Base-by-base conservation (phyloP, 2,888 invertebrate species). In the Ptychoptera albimana region DNA sequence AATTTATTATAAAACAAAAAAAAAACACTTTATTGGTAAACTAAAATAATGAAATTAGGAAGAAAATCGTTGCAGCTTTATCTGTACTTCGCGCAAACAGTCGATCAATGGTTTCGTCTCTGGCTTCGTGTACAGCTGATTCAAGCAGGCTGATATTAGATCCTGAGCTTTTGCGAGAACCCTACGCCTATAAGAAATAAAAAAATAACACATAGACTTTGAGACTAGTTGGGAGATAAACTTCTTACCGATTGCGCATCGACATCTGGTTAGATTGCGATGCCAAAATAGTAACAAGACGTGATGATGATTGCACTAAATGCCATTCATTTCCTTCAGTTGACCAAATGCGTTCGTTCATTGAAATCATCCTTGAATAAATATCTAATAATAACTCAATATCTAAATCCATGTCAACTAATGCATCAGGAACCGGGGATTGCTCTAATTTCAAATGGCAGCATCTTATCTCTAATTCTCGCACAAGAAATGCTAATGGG, bases 341-440 rank as follows among this genome's bases (percentile, higher is more conserved):
- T 47, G 83, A 74, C 91, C 92, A 93, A 54, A 82, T 79, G 44
- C 83, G 77, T 62, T 91, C 88, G 67, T 85, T 82, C 58, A 79
- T 77, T 50, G 82, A 79, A 58, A 79, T 79, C 71, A 82, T 66
- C 58, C 82, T 29, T 49, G 69, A 70, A 61, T 61, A 81, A 81
- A 75, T 77, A 54, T 86, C 80, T 51, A 91, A 68, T 2, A 92
- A 72, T 55, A 79, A 76, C 55, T 82, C 79, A 48, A 86, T 68
- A 12, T 83, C 75, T 29, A 91, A 74, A 43, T 84, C 82, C 55
- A 88, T 76, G 45, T 79, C 77, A 43, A 85, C 67, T 55, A 93
- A 71, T 3, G 81, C 75, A 53, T 73, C 74, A 50, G 85, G 84
- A 44, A 92, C 84, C 68, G 86, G 77, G 44, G 75, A 74, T 54